Evolutionary conservation across 92 coral and sea anemone genomes (phyloP), one percentile per base, ranked within the genome.

Genomic region (Porites divaricata): DNA sequence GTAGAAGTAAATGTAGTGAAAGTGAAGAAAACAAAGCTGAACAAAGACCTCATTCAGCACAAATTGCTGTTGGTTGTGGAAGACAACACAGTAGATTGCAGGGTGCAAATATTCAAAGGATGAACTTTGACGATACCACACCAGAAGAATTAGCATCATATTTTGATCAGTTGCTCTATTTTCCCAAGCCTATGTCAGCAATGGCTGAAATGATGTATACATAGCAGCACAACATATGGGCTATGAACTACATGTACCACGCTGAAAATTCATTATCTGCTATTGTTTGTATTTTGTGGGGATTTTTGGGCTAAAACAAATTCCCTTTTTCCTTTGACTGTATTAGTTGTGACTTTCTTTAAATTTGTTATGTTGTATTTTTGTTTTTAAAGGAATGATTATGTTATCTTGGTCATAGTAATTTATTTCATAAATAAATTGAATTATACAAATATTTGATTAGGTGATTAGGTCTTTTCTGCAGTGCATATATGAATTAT

Each of bases 141-240:
- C 99, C 99, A 0, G 99, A 95, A 25, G 99, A 97, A 82, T 88
- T 97, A 20, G 99, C 99, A 2, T 95, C 99, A 21, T 97, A 97
- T 74, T 97, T 97, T 88, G 99, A 97, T 76, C 98, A 94, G 80
- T 66, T 97, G 57, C 83, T 97, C 5, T 98, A 97, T 75, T 91
- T 97, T 75, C 99, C 99, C 10, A 97, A 97, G 70, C 98, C 99
- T 15, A 97, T 97, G 99, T 97, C 99, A 16, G 97, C 98, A 13
- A 97, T 97, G 99, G 99, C 99, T 9, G 99, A 97, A 81, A 97
- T 97, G 99, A 95, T 97, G 99, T 97, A 97, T 73, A 96, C 99
- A 20, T 96, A 87, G 80, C 63, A 72, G 9, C 22, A 0, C 17
- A 13, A 35, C 66, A 1, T 73, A 45, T 48, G 8, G 59, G 25